phyloP scores from a whole-genome alignment of 2,113 vertebrate species.

The Equus quagga region DNA sequence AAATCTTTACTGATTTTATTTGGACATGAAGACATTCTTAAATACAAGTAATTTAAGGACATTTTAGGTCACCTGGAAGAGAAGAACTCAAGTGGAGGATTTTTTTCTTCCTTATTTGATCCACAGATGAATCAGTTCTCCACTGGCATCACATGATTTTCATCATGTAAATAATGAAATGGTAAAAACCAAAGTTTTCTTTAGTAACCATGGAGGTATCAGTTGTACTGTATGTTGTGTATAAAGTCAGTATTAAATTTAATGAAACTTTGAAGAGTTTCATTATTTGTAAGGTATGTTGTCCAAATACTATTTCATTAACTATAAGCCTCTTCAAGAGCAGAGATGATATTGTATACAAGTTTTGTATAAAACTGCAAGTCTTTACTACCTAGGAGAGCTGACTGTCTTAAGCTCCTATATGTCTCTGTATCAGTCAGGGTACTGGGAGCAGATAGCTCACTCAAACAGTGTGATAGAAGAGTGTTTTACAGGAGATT shows the following conservation, averaged over 20 bases:
- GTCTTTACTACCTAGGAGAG: background rate
- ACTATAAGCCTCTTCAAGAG: background rate
- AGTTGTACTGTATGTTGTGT: background rate
- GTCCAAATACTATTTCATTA: conserved; percentile 3
- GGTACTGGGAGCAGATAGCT: background rate
- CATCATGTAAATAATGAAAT: background rate
- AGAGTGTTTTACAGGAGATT: background rate
- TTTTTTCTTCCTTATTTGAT: background rate
- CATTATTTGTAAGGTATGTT: background rate
- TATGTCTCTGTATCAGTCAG: background rate
- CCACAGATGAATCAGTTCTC: background rate
- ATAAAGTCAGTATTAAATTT: background rate
- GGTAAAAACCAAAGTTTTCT: background rate
- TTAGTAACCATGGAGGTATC: background rate
- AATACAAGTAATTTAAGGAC: background rate
- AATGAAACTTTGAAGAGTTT: background rate
- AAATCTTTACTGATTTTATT: background rate
- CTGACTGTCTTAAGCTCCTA: background rate
- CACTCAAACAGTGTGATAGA: background rate
- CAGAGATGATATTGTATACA: background rate
- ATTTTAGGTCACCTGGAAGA: background rate
- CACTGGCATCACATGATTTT: background rate
- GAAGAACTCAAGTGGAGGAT: background rate
- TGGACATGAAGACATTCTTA: background rate
- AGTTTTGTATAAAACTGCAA: background rate